A percentile compares a stretch with the other conserved stretches of the same genome.
These are phyloP conservation scores for Squalus acanthias DNA, from an alignment of 2,797 vertebrate genomes.

Conservation along the genomic window DNA sequence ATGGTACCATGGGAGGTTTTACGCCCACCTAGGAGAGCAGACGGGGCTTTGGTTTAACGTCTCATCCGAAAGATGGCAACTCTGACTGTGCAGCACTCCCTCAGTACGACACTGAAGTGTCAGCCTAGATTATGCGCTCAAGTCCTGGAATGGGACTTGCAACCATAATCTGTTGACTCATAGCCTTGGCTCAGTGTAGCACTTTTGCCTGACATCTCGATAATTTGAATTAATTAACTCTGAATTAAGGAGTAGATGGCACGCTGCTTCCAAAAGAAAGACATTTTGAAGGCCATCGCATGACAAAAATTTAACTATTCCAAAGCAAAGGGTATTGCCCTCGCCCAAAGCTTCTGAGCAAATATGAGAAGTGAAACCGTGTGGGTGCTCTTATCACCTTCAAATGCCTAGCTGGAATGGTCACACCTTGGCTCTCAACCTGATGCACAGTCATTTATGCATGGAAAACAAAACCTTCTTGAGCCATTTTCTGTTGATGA, in stretches of 20 bases:
- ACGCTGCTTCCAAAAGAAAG: not conserved
- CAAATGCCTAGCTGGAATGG: not conserved
- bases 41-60: not conserved
- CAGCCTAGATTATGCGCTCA: not conserved
- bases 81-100: not conserved
- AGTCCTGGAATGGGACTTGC: too few species aligned
- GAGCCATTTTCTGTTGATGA: not conserved
- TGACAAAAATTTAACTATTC: not conserved
- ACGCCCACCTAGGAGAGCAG: not conserved
- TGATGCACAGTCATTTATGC: too few species aligned
- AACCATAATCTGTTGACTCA: not conserved
- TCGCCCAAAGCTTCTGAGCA: not conserved
- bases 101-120: not conserved
- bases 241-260: not conserved
- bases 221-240: not conserved
- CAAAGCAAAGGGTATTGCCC: not conserved
- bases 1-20: not conserved
- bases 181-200: not conserved
- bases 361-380: not conserved
- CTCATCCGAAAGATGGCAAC: not conserved
- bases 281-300: not conserved
- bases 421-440: not conserved
- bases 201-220: not conserved
- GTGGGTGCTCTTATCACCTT: not conserved
- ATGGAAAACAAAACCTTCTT: not conserved